Conservation (phyloP, 2,888 invertebrate species). For the Horisme vitalbata region DNA sequence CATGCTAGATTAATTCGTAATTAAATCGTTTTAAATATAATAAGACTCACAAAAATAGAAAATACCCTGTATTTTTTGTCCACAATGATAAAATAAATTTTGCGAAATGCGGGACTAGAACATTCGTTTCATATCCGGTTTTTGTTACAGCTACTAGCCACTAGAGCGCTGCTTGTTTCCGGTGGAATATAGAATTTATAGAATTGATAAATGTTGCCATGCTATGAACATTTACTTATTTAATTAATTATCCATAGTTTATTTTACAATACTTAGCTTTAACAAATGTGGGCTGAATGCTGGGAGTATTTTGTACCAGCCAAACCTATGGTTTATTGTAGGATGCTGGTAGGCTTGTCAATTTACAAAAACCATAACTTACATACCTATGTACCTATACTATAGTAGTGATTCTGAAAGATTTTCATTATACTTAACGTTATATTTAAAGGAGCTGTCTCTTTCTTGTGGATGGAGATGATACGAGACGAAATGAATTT, state of each 20-base stretch:
- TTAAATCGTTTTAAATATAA: background rate
- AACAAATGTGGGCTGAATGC: background rate
- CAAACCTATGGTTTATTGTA: too few relatives aligned
- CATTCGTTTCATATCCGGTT: conserved; percentile 59
- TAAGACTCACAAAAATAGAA: background rate
- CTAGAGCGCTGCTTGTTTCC: conserved; percentile 17
- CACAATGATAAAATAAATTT: conserved; percentile 14
- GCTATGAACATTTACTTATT: background rate
- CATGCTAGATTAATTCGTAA: background rate
- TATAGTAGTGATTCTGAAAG: too few relatives aligned
- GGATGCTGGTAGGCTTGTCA: too few relatives aligned
- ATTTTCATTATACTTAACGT: too few relatives aligned
- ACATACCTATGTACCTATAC: too few relatives aligned
- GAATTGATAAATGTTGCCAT: conserved; percentile 29
- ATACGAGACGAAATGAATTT: too few relatives aligned
- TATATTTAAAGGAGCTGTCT: too few relatives aligned
- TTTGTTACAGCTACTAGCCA: conserved; percentile 36
- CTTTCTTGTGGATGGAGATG: too few relatives aligned
- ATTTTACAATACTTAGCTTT: background rate
- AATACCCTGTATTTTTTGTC: background rate
- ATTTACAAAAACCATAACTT: too few relatives aligned
- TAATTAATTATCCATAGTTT: background rate
- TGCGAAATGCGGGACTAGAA: conserved; percentile 51
- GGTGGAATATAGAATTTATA: conserved; percentile 29
- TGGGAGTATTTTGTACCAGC: too few relatives aligned